These are phyloP conservation scores for Hypotaenidia philippensis DNA, from an alignment of 2,797 vertebrate genomes.

Conservation along the genomic window DNA sequence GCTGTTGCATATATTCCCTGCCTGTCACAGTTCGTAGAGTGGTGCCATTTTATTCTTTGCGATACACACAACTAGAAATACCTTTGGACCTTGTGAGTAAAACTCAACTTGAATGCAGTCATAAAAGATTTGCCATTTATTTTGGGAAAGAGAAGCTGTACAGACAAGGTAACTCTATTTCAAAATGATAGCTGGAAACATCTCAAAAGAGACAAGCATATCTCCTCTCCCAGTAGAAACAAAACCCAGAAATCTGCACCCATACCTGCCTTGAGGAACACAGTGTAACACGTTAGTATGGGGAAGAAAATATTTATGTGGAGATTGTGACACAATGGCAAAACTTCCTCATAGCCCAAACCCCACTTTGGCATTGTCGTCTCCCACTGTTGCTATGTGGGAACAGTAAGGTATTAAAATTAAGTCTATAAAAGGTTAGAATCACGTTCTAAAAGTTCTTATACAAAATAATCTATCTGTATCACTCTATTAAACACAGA, in stretches of 20 bases:
- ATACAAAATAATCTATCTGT: neutral
- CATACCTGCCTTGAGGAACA: neutral
- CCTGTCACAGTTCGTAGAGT: neutral
- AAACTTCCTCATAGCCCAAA: neutral
- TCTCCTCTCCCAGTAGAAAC: neutral
- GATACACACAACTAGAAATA: constrained; percentile 13
- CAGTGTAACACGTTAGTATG: rapidly evolving
- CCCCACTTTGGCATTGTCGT: neutral
- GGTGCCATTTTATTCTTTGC: neutral
- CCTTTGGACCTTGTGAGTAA: constrained; percentile 33
- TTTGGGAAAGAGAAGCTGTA: neutral
- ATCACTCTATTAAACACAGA: neutral
- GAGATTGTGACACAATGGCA: neutral
- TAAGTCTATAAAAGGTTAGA: neutral
- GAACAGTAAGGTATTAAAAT: neutral
- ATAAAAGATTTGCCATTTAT: constrained; percentile 46
- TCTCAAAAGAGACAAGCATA: neutral
- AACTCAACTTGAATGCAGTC: constrained; percentile 43
- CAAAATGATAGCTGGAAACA: neutral
- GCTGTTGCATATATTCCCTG: neutral
- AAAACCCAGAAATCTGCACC: neutral
- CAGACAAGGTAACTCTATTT: constrained; percentile 30
- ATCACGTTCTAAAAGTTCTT: neutral
- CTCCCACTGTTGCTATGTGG: neutral
- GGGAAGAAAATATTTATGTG: neutral